These are phyloP conservation scores for Peucedramus taeniatus DNA, from an alignment of 2,113 vertebrate genomes.

Conservation along the genomic window DNA sequence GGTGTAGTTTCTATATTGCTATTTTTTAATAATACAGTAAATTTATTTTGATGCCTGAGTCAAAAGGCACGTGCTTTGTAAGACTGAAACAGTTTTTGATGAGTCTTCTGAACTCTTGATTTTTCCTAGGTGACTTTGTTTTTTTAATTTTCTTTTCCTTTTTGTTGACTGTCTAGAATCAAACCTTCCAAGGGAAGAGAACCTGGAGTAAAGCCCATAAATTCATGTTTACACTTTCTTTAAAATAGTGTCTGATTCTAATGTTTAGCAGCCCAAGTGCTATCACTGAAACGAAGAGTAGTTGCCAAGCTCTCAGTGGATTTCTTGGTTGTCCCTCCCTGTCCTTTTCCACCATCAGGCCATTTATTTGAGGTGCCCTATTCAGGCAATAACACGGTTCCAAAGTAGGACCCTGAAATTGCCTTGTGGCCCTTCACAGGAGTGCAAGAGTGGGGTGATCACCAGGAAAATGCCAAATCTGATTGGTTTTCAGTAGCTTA, in stretches of 20 bases:
- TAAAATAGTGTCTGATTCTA: neutral
- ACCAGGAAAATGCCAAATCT: neutral
- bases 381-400: neutral
- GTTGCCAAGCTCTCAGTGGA: neutral
- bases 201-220: neutral
- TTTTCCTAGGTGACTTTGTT: neutral
- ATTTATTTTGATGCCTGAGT: neutral
- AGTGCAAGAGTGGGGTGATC: neutral
- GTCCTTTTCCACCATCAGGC: neutral
- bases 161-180: neutral
- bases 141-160: neutral
- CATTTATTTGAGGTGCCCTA: neutral
- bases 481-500: neutral
- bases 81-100: neutral
- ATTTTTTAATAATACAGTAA: slow-evolving; percentile 5
- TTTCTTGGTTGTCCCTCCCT: neutral
- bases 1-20: slow-evolving; percentile 1
- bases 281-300: neutral
- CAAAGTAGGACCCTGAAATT: neutral
- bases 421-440: neutral
- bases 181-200: neutral
- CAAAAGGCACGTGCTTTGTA: neutral
- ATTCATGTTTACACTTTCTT: neutral
- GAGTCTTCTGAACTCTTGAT: neutral
- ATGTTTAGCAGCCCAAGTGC: neutral